Evolutionary conservation across 92 coral and sea anemone genomes (phyloP), one percentile per base, ranked within the genome.

Genomic region (Galaxea fascicularis): DNA sequence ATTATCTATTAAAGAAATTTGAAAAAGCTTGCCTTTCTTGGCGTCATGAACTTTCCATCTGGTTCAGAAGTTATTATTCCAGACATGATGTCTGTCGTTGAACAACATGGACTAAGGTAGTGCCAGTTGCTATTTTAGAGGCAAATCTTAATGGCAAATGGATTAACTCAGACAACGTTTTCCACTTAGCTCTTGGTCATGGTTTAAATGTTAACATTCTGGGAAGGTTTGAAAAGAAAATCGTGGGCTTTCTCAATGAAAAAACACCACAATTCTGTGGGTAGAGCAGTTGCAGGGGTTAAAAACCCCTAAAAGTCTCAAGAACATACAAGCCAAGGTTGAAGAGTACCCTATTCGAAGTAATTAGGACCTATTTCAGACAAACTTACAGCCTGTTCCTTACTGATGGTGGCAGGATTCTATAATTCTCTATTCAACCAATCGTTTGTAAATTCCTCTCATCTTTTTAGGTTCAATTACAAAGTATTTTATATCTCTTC

Each of bases 31-130:
- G 78, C 91, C 28, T 96, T 94, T 68, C 92, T 96, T 49, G 57
- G 90, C 4, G 91, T 92, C 22, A 92, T 94, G 96, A 82, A 89
- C 77, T 96, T 94, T 73, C 96, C 98, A 0, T 76, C 24, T 44
- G 98, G 98, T 26, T 96, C 98, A 29, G 98, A 96, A 82, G 86
- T 96, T 56, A 90, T 96, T 64, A 96, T 96, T 47, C 98, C 98
- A 62, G 95, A 94, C 71, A 96, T 96, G 98, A 83, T 91, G 10
- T 71, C 59, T 20, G 93, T 96, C 15, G 89, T 90, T 0, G 97
- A 96, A 63, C 53, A 85, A 26, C 98, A 96, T 91, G 96, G 96
- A 0, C 44, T 4, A 89, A 67, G 31, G 88, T 94, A 28, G 87
- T 96, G 14, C 96, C 98, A 25, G 98, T 96, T 1, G 98, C 98